Evolutionary conservation across 1,140 invertebrate species (phyloP).

Genomic region (Cherax destructor): DNA sequence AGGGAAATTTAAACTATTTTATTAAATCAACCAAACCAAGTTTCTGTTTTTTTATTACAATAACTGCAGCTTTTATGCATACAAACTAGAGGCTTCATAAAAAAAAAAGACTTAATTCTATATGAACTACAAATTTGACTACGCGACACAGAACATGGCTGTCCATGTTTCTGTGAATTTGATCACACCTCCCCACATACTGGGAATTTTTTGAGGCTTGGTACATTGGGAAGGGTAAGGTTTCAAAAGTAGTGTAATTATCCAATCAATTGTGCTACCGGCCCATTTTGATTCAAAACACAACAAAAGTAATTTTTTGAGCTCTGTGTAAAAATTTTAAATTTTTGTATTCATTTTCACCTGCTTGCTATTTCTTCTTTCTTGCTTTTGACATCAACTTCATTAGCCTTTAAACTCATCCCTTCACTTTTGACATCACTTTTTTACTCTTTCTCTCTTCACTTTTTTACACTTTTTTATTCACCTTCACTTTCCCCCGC

Average conservation of each 20-base stretch:
- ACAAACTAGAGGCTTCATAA: constrained; percentile 61
- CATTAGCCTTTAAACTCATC: background rate
- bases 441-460: constrained; percentile 7
- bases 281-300: background rate
- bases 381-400: constrained; percentile 3
- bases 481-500: constrained; percentile 20
- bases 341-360: constrained; percentile 9
- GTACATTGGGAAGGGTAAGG: background rate
- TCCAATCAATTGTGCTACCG: constrained; percentile 5
- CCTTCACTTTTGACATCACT: constrained; percentile 29
- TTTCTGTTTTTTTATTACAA: background rate
- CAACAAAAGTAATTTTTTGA: background rate
- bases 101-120: constrained; percentile 24
- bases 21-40: constrained; percentile 9
- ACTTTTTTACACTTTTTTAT: background rate
- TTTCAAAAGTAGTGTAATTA: background rate
- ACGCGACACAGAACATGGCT: constrained; percentile 1
- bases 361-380: constrained; percentile 4
- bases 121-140: constrained; percentile 36
- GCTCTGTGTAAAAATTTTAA: background rate
- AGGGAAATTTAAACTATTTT: constrained; percentile 50
- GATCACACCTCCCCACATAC: background rate
- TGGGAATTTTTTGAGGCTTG: background rate
- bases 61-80: constrained; percentile 28
- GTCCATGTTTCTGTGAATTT: background rate